phyloP scores from a whole-genome alignment of 2,888 invertebrate species.

The Netelia fuscicornis region DNA sequence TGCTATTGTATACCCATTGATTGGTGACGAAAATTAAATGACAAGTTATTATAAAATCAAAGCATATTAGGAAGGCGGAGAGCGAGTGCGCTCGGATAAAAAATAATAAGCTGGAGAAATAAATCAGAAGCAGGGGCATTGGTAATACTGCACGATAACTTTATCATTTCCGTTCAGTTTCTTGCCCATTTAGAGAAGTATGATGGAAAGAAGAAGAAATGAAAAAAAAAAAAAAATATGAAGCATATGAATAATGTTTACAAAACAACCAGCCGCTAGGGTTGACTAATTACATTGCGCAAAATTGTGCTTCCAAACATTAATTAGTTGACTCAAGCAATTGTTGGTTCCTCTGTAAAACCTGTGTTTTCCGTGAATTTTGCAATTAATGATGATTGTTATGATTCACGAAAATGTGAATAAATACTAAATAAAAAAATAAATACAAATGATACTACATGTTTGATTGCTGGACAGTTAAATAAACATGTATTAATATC shows the following conservation, averaged over 20 bases:
- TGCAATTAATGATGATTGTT: constrained; percentile 70
- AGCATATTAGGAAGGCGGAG: constrained; percentile 44
- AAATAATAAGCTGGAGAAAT: neutral
- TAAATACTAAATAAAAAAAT: constrained; percentile 73
- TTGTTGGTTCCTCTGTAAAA: too few relatives aligned
- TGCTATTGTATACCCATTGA: neutral
- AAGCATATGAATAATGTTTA: constrained; percentile 19
- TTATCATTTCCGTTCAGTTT: constrained; percentile 68
- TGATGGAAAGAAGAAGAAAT: constrained; percentile 55
- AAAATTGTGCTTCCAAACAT: too few relatives aligned
- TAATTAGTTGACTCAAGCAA: too few relatives aligned
- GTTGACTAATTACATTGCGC: too few relatives aligned
- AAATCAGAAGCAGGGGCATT: constrained; percentile 54
- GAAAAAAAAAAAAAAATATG: constrained; percentile 50
- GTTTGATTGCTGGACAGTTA: constrained; percentile 85
- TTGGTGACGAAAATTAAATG: neutral
- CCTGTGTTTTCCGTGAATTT: constrained; percentile 24
- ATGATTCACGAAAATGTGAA: constrained; percentile 79
- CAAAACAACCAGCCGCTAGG: too few relatives aligned
- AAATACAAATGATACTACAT: constrained; percentile 81
- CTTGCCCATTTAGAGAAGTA: constrained; percentile 65
- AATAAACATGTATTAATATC: constrained; percentile 85
- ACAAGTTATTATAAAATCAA: neutral
- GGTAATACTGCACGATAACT: constrained; percentile 65
- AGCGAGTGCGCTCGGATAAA: constrained; percentile 22